These are phyloP conservation scores for Lepidothrix coronata DNA, from an alignment of 2,113 vertebrate species.

Conservation along the genomic window DNA sequence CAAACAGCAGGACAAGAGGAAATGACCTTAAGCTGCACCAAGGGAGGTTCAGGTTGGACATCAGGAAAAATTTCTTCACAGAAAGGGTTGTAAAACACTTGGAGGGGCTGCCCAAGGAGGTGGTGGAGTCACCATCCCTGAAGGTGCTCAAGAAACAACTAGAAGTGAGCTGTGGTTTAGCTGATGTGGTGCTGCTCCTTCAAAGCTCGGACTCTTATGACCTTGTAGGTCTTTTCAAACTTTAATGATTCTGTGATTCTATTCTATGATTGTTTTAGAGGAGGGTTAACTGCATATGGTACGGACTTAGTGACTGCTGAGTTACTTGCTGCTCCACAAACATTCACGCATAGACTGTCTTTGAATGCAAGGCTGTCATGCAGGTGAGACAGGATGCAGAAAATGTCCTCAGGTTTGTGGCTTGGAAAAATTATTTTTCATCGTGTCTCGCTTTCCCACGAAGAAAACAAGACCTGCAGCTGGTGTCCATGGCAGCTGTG, in stretches of 20 bases:
- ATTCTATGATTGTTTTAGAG: background rate
- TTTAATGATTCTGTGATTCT: background rate
- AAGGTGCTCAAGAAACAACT: background rate
- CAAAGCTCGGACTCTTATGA: background rate
- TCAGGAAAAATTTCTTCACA: background rate
- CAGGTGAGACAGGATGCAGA: background rate
- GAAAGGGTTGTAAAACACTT: background rate
- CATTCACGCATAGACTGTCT: accelerated
- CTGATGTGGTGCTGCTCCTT: background rate
- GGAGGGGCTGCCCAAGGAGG: background rate
- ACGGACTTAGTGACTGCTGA: background rate
- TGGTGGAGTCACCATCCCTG: background rate
- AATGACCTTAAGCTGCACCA: background rate
- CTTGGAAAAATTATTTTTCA: background rate
- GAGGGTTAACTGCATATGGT: background rate
- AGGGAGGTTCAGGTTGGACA: background rate
- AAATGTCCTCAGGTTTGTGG: background rate
- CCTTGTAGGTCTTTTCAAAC: background rate
- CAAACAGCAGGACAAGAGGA: background rate
- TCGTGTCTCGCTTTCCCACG: background rate
- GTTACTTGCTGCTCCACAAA: background rate
- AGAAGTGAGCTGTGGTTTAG: background rate
- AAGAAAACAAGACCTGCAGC: background rate
- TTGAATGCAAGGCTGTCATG: background rate
- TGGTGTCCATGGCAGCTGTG: background rate